Conservation (phyloP, 1,140 invertebrate genomes). For the Diprion similis region DNA sequence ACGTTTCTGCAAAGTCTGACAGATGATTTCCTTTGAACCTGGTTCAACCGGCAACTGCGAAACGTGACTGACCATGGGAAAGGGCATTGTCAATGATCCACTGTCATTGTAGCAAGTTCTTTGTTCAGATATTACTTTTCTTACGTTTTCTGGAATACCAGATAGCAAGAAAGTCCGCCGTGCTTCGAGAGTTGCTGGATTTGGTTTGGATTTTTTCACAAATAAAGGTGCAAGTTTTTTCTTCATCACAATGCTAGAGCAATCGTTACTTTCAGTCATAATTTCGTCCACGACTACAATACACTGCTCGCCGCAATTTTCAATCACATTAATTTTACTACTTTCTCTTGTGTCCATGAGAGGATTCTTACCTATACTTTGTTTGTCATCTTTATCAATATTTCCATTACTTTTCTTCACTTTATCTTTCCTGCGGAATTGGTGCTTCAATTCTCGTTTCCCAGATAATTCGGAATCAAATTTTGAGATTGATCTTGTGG, state of each 20-base stretch:
- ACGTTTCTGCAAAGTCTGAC: slow-evolving; percentile 18
- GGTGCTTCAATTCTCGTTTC: no score
- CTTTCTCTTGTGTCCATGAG: not conserved
- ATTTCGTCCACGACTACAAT: not conserved
- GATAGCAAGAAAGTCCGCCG: slow-evolving; percentile 48
- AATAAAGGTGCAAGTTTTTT: slow-evolving; percentile 57
- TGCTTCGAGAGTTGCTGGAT: slow-evolving; percentile 42
- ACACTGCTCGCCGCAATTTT: not conserved
- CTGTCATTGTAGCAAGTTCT: slow-evolving; percentile 16
- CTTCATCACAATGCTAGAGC: not conserved
- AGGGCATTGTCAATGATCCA: slow-evolving; percentile 34
- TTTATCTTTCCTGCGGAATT: no score
- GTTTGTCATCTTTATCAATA: not conserved
- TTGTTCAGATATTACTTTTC: slow-evolving; percentile 23
- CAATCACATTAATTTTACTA: not conserved
- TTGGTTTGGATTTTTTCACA: slow-evolving; percentile 48
- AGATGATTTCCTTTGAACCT: slow-evolving; percentile 6
- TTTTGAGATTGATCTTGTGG: slow-evolving; percentile 2
- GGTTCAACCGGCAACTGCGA: slow-evolving; percentile 36
- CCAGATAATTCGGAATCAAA: not conserved
- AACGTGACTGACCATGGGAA: slow-evolving; percentile 53
- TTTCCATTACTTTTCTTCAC: not conserved
- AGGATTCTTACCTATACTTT: not conserved
- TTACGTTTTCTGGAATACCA: slow-evolving; percentile 38
- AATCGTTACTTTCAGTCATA: not conserved